Base-by-base conservation (phyloP, 2,888 invertebrate genomes). In the Amiota communis region DNA sequence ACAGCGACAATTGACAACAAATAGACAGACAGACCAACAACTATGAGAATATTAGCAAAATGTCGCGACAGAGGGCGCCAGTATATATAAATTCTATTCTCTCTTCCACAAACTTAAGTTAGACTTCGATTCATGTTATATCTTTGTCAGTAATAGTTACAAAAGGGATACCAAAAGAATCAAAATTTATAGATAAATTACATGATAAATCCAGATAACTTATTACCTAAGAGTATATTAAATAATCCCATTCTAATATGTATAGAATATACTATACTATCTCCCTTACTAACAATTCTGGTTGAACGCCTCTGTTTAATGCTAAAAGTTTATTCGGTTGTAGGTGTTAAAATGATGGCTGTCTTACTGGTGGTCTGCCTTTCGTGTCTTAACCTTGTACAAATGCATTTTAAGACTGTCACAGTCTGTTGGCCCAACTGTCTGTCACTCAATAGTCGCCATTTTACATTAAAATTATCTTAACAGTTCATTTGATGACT, bases 361-460 rank as follows among this genome's bases (percentile, higher is more conserved):
- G 79, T 70, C 61, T 67, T 1, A 1, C 65, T 59, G 56, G 72
- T 72, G 72, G 72, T 65, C 61, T 73, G 68, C 36, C 59, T 57
- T 57, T 72, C 8, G 36, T 6, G 36, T 36, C 6, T 36, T 36
- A 36, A 36, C 36, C 36, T 36, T 36, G 36, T 36, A 36, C 8
- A 36, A 36, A 36, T 36, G 36, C 36, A 6, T 36, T 36, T 36
- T 36, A 36, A 36, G 36, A 36, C 36, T 36, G 4, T 36, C 36
- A 36, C 36, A 36, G 36, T 36, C 36, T 36, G 36, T 67, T 79
- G 78, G 82, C 78, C 82, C 85, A 84, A 83, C 86, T 81, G 83
- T 86, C 86, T 77, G 79, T 75, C 77, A 56, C 74, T 68, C 77
- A 74, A 78, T 20, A 17, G 59, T n/a, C 1, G 0, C 17, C 17